Evolutionary conservation across 2,113 vertebrate species (phyloP).

Genomic region (Collichthys lucidus): DNA sequence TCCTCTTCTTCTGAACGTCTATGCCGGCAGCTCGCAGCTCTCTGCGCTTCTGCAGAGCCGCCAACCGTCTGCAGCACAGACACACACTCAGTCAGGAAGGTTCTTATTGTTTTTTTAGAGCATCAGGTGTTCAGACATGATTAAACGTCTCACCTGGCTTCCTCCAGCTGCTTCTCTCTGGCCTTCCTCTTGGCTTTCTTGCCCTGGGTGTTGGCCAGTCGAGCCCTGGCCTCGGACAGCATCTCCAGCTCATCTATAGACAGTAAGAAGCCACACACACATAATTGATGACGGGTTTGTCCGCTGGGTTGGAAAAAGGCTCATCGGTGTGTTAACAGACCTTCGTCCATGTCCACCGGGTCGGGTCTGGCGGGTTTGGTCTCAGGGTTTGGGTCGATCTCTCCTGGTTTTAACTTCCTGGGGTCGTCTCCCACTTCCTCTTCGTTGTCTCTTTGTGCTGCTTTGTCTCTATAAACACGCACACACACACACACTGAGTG

Average conservation of each 20-base stretch:
- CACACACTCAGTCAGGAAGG: not conserved
- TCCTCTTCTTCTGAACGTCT: constrained; percentile 96
- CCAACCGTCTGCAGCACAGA: constrained; percentile 89
- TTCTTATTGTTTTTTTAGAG: not conserved
- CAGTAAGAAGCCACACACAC: not conserved
- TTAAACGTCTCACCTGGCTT: constrained; percentile 86
- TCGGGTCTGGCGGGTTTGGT: constrained; percentile 98
- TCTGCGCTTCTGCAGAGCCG: constrained; percentile 96
- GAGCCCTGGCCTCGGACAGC: constrained; percentile 97
- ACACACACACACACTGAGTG: not conserved
- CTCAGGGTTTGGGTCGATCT: constrained; percentile 99
- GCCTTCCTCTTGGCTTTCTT: constrained; percentile 99
- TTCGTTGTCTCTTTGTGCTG: constrained; percentile 97
- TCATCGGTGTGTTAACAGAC: constrained; percentile 66
- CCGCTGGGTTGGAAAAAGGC: not conserved
- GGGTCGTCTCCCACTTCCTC: constrained; percentile 97
- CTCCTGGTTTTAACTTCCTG: constrained; percentile 97
- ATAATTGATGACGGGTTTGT: not conserved
- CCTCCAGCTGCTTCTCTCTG: constrained; percentile 97
- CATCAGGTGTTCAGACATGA: not conserved
- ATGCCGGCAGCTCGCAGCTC: constrained; percentile 97
- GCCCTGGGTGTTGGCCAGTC: constrained; percentile 97
- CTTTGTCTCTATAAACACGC: constrained; percentile 93
- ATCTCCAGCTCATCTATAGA: constrained; percentile 98
- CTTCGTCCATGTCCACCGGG: constrained; percentile 99